These are phyloP conservation scores for Girardia tigrina DNA, from an alignment of 2,888 invertebrate genomes.

Conservation along the genomic window DNA sequence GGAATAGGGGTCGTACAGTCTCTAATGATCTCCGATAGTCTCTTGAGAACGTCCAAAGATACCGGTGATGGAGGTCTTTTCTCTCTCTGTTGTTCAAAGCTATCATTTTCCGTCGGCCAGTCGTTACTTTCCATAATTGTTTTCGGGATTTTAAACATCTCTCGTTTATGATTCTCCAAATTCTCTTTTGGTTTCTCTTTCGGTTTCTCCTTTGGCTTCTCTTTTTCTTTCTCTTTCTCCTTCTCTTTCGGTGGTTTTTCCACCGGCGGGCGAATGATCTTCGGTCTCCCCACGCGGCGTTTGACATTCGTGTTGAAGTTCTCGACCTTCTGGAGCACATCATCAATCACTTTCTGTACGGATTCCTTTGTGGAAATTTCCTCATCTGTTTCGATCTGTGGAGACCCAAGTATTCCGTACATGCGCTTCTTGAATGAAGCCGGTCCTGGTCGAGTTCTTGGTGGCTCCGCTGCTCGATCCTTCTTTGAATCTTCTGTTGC, in stretches of 20 bases:
- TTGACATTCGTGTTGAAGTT: not conserved
- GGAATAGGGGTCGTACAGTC: not conserved
- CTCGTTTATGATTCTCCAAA: not conserved
- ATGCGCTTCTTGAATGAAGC: not conserved
- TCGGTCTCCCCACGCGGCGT: not conserved
- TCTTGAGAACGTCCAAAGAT: not conserved
- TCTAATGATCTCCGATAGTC: not conserved
- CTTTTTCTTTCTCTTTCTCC: no score
- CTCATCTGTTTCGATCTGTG: not conserved
- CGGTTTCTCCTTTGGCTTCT: no score
- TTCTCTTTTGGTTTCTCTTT: not conserved
- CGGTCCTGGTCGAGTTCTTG: not conserved
- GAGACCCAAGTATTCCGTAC: not conserved
- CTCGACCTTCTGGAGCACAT: not conserved
- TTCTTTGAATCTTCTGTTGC: not conserved
- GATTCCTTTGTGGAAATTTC: not conserved
- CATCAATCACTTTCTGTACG: not conserved
- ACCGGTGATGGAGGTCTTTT: not conserved
- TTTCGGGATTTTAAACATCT: not conserved
- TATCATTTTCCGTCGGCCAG: not conserved
- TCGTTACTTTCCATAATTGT: not conserved
- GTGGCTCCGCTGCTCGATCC: not conserved
- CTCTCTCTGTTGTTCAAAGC: not conserved
- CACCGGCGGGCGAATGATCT: not conserved
- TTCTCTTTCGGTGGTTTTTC: no score